These are phyloP conservation scores for Indri indri DNA, from an alignment of 2,113 vertebrate genomes.

Conservation along the genomic window DNA sequence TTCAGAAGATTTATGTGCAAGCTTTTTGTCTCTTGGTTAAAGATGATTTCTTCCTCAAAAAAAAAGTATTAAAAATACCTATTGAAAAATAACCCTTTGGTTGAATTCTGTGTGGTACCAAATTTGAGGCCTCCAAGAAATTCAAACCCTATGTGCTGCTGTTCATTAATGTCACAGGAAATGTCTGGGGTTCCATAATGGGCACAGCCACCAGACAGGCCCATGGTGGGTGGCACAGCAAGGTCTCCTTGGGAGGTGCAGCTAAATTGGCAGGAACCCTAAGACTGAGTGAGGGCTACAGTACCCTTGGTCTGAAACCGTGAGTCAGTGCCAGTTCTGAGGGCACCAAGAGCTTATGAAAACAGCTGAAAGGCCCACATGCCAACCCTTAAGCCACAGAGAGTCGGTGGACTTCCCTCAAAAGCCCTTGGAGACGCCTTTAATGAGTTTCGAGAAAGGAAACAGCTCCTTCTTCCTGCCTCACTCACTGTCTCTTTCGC, in stretches of 20 bases:
- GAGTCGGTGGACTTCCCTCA: not conserved
- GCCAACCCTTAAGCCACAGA: not conserved
- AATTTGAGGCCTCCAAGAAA: constrained; percentile 14
- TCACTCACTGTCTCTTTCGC: not conserved
- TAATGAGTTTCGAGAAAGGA: not conserved
- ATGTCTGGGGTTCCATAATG: not conserved
- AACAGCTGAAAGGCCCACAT: not conserved
- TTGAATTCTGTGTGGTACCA: not conserved
- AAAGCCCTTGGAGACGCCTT: not conserved
- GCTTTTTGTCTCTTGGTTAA: constrained; percentile 70
- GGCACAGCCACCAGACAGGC: not conserved
- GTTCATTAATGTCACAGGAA: not conserved
- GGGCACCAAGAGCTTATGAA: not conserved
- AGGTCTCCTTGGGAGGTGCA: not conserved
- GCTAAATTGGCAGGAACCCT: not conserved
- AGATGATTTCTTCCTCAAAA: not conserved
- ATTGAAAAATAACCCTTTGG: constrained; percentile 37
- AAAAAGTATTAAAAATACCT: constrained; percentile 57
- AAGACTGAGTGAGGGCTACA: not conserved
- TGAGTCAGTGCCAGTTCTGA: accelerated
- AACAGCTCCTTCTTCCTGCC: not conserved
- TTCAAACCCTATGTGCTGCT: not conserved
- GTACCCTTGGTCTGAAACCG: not conserved
- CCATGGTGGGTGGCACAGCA: not conserved
- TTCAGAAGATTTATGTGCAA: constrained; percentile 76